Evolutionary conservation across 2,888 invertebrate species (phyloP), one percentile per base, ranked within the genome.

Genomic region (Sylvicola fuscatus): DNA sequence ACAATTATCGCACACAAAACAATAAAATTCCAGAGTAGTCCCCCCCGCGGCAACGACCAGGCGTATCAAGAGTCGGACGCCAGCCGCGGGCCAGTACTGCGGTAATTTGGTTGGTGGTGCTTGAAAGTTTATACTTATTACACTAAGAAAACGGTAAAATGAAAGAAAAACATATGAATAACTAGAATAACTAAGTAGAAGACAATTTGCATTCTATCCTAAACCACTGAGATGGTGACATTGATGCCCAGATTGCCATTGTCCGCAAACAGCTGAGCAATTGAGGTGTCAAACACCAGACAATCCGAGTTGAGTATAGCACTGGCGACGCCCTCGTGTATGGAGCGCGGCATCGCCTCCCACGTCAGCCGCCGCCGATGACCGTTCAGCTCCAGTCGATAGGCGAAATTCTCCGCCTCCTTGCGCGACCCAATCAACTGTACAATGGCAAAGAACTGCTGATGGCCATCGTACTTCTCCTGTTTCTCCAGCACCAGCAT

Each of bases 401-500:
- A 99, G 35, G 92, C 90, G 66, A 98, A 99, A 56, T 90, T 90
- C 61, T 98, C 97, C 11, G 98, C 97, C 61, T 99, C 95, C 58
- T 98, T 98, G 41, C 93, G 71, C 33, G 95, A 92, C 16, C 98
- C 98, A 59, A 99, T 98, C 34, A 99, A 67, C 60, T 98, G 98
- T 27, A 99, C 98, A 50, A 99, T 95, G 14, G 98, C 98, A 65
- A 89, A 90, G 58, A 92, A 92, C 54, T 90, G 89, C 49, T 89
- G 89, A 52, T 87, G 86, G 2, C 89, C 93, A 63, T 97, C 93
- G 57, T 80, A 89, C 55, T 97, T 97, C 51, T 93, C 93, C 61
- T 93, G 92, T 56, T 97, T 97, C 56, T 98, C 98, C 35, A 99
- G 68, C 27, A 99, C 97, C 44, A 99, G 69, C 97, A 99, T 98